Conservation (phyloP, 2,797 vertebrate species). For the Enteromius paludinosus region DNA sequence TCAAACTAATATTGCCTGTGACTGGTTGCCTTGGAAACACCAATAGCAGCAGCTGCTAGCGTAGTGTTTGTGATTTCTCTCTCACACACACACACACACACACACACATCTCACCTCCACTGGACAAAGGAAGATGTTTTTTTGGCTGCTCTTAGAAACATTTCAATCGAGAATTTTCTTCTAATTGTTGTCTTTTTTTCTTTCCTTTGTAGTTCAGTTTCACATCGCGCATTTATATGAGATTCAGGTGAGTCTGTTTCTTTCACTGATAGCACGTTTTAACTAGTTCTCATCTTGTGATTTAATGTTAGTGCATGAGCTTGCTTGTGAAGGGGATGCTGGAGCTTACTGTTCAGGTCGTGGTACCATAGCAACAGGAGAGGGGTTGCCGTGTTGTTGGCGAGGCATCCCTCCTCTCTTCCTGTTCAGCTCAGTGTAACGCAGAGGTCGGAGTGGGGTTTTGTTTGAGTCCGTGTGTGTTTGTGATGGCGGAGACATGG, state of each 20-base stretch:
- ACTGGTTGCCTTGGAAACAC: conserved; percentile 48
- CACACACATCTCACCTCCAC: conserved; percentile 27
- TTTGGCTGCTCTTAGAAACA: background rate
- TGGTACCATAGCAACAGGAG: conserved; percentile 43
- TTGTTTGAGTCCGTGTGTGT: background rate
- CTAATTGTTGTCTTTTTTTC: conserved; percentile 54
- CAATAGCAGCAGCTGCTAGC: background rate
- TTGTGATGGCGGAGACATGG: background rate
- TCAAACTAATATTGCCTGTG: background rate
- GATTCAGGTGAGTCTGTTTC: conserved; percentile 90
- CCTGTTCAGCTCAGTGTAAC: background rate
- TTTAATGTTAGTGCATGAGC: background rate
- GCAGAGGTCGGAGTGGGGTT: background rate
- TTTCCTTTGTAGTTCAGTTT: conserved; percentile 90
- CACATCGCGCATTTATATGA: conserved; percentile 99
- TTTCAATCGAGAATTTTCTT: conserved; percentile 16
- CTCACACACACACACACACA: background rate
- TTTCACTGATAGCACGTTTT: background rate
- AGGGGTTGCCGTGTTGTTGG: background rate
- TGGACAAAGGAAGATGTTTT: conserved; percentile 4
- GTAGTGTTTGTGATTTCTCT: background rate
- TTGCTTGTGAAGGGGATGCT: background rate
- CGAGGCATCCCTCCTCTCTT: background rate
- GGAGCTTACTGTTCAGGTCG: background rate
- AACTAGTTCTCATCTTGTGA: too few relatives aligned